Evolutionary conservation across 2,113 vertebrate species (phyloP).

Genomic region (Cricetomys ansorgei): DNA sequence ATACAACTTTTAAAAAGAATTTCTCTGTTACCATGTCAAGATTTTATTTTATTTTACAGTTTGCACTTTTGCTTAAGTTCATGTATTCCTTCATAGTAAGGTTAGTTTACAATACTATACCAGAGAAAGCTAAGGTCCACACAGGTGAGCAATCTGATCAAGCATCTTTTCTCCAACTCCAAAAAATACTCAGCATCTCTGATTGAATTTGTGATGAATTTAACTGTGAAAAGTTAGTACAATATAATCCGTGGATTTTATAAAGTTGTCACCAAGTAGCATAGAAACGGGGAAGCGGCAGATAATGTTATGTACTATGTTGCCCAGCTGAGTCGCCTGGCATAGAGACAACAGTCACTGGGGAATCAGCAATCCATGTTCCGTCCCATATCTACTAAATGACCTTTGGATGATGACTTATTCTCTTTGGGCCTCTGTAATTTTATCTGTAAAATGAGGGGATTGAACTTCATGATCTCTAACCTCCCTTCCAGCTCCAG

Average conservation of each 20-base stretch:
- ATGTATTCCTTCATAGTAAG: not conserved
- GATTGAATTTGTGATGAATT: not conserved
- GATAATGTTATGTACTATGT: not conserved
- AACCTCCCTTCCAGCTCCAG: slow-evolving; percentile 71
- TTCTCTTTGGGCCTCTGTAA: slow-evolving; percentile 72
- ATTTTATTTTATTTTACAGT: not conserved
- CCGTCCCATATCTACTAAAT: not conserved
- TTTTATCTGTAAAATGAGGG: slow-evolving; percentile 80
- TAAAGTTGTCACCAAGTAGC: not conserved
- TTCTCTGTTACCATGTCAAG: not conserved
- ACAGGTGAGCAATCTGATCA: not conserved
- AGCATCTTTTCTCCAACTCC: not conserved
- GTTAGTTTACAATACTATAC: not conserved
- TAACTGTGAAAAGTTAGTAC: not conserved
- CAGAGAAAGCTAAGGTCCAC: not conserved
- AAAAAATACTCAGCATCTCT: not conserved
- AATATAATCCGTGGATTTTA: too few species aligned
- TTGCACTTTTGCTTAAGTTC: not conserved
- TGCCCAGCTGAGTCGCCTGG: not conserved
- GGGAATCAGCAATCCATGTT: not conserved
- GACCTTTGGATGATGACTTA: slow-evolving; percentile 78
- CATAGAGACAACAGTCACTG: not conserved
- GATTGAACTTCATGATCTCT: slow-evolving; percentile 79
- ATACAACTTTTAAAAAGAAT: slow-evolving; percentile 2
- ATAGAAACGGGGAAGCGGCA: not conserved